Evolutionary conservation across 2,888 invertebrate genomes (phyloP), one percentile per base, ranked within the genome.

Genomic region (Lomographa bimaculata): DNA sequence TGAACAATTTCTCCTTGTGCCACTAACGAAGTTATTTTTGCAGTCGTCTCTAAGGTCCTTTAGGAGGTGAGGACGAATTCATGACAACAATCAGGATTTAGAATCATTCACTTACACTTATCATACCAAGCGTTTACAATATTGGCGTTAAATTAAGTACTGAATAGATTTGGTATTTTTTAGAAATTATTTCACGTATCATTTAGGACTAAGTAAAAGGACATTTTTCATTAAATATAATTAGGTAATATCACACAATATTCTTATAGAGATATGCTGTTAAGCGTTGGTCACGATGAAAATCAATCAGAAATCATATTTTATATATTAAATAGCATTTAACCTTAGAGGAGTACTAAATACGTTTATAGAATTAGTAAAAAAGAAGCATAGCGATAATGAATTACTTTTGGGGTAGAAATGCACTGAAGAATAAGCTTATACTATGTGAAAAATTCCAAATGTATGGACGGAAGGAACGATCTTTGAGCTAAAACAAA

Each of bases 181-280:
- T 67, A 46, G 57, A 58, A 70, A 60, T 59, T 54, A 54, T 65
- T 71, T 65, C 65, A 60, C 65, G 59, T 72, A 70, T 79, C 27
- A 19, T 27, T 17, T 70, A 81, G 78, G 71, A 74, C 78, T 80
- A 79, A 76, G 41, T 44, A 38, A 47, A 35, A 81, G 80, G 80
- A 82, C 78, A 77, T 71, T 66, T 35, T 67, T 72, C 60, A 70
- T 76, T 67, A 68, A 72, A 79, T 80, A 84, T 70, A 82, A 76
- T 82, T 82, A 86, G 81, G 81, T 77, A 82, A 82, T 86, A 89
- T 87, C 87, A 87, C 87, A 89, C 86, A 79, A 71, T 82, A 69
- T 79, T 79, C 87, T 87, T 87, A 81, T 50, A 80, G 73, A 83
- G 85, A 87, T 87, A 87, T 87, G 87, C 86, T 78, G 79, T 77